Evolutionary conservation across 2,113 vertebrate species (phyloP), one percentile per base, ranked within the genome.

Genomic region (Octodon degus): DNA sequence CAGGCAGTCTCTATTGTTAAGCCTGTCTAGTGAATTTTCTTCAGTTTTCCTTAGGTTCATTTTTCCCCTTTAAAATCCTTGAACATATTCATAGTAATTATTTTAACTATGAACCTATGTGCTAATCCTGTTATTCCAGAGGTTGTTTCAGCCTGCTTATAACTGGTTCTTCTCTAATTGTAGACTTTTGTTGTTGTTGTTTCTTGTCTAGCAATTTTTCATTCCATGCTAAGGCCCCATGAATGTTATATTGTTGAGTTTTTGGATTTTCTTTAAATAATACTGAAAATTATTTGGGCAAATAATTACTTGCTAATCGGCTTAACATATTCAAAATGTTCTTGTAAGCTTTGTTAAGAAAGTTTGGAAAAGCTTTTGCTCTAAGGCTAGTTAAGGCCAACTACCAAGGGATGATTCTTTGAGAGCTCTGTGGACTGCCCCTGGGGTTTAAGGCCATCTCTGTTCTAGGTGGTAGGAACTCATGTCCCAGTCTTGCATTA

Each of bases 341-440:
- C 37, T 81, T 93, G 74, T 90, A 90, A 89, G 11, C 30, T 88
- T 70, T 91, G 20, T 84, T 70, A 83, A 84, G 37, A 60, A 67
- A 58, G 32, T 67, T 95, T 96, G 81, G 63, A 76, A 68, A 74
- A 65, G 37, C 55, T 90, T 93, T 93, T 93, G 80, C 22, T 60
- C 47, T 90, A 58, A 22, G 37, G 16, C 34, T 89, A 58, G 63
- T 63, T 94, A 89, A 85, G 89, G 10, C 63, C 55, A 86, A 34
- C 40, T 80, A 55, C 47, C 50, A 50, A 79, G 65, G 47, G 34
- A 27, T 86, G 81, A 86, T 34, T 50, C 25, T 85, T 47, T 63
- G 80, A 93, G 62, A 95, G n/a, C 50, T 63, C 14, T 12, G 27
- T 50, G 50, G 32, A 76, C 43, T 68, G 50, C 24, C 20, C 5